phyloP scores from a whole-genome alignment of 2,797 vertebrate species.

The Telmatherina bonti region DNA sequence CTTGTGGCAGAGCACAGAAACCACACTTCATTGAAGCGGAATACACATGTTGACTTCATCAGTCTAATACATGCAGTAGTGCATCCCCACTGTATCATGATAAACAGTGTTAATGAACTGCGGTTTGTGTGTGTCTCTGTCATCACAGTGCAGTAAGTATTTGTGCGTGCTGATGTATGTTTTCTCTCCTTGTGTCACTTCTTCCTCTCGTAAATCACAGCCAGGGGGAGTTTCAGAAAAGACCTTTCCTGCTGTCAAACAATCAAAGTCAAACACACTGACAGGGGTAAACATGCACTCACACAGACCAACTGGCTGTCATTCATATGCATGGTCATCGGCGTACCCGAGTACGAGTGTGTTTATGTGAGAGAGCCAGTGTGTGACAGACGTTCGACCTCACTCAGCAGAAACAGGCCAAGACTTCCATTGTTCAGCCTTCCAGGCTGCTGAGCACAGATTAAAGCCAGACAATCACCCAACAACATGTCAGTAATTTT shows the following conservation, averaged over 20 bases:
- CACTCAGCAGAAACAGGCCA: conserved; percentile 54
- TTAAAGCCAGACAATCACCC: conserved; percentile 74
- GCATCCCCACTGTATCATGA: conserved; percentile 37
- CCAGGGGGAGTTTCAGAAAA: conserved; percentile 54
- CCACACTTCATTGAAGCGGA: conserved; percentile 39
- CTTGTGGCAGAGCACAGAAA: conserved; percentile 5
- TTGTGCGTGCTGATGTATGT: conserved; percentile 46
- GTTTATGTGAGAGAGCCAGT: conserved; percentile 69
- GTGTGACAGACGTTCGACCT: conserved; percentile 66
- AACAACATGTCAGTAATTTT: conserved; percentile 71
- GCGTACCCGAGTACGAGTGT: conserved; percentile 44
- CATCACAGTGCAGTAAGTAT: conserved; percentile 29
- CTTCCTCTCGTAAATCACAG: conserved; percentile 78
- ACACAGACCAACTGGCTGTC: conserved; percentile 44
- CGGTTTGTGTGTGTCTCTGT: conserved; percentile 36
- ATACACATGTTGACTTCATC: conserved; percentile 50
- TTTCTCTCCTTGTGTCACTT: conserved; percentile 65
- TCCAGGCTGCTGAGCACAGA: conserved; percentile 62
- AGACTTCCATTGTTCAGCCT: conserved; percentile 64
- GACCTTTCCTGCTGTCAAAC: conserved; percentile 68
- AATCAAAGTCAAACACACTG: conserved; percentile 56
- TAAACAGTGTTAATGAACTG: conserved; percentile 66
- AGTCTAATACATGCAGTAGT: conserved; percentile 48
- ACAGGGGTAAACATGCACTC: conserved; percentile 55
- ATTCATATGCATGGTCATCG: conserved; percentile 47